phyloP scores from a whole-genome alignment of 2,888 invertebrate species.

The Seira sanloemensis region DNA sequence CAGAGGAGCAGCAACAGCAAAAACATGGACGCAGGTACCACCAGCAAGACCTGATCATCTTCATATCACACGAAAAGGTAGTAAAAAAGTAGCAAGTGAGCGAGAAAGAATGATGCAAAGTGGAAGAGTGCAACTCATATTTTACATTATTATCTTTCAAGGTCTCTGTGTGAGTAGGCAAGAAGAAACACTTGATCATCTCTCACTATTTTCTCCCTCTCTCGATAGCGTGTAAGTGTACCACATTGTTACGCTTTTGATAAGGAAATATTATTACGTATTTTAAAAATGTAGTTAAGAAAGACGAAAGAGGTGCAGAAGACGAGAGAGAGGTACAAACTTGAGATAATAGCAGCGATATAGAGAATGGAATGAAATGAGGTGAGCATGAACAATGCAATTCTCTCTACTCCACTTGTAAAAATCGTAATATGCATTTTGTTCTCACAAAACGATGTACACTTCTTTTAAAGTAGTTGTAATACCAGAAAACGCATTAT shows the following conservation, averaged over 20 bases:
- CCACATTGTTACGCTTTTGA: conserved; percentile 45
- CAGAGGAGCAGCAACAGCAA: conserved; percentile 31
- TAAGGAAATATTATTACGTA: conserved; percentile 15
- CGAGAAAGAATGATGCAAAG: conserved; percentile 37
- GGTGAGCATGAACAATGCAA: conserved; percentile 60
- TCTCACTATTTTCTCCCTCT: background rate
- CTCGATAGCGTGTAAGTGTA: background rate
- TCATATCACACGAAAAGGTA: background rate
- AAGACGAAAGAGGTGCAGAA: background rate
- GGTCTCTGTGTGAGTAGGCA: conserved; percentile 57
- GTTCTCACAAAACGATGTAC: background rate
- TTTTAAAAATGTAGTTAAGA: background rate
- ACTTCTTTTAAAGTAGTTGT: background rate
- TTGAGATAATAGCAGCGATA: conserved; percentile 18
- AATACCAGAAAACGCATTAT: background rate
- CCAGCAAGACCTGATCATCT: background rate
- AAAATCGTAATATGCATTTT: background rate
- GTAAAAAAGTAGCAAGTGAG: background rate
- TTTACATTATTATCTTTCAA: conserved; percentile 56
- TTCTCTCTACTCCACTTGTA: conserved; percentile 28
- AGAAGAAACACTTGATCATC: conserved; percentile 18
- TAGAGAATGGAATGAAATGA: conserved; percentile 46
- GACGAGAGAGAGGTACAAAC: background rate
- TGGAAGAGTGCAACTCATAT: conserved; percentile 55
- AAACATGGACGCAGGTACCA: background rate